These are phyloP conservation scores for Tinamus guttatus DNA, from an alignment of 2,113 vertebrate genomes.

Conservation along the genomic window DNA sequence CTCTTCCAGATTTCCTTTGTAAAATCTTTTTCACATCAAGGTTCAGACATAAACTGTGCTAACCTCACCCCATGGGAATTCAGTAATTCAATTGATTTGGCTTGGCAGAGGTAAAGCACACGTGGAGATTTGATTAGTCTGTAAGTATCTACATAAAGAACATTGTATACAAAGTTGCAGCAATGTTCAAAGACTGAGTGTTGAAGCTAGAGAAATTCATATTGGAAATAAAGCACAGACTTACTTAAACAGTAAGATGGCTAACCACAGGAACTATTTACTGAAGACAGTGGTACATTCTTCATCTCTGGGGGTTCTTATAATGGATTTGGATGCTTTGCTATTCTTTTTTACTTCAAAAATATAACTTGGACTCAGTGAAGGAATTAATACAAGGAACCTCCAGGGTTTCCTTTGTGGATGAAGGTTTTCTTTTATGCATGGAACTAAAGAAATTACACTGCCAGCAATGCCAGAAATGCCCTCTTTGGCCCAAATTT, in stretches of 20 bases:
- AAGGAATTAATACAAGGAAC: constrained; percentile 11
- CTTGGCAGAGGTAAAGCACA: not conserved
- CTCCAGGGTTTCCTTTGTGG: not conserved
- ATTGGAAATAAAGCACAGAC: not conserved
- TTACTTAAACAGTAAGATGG: not conserved
- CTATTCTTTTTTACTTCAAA: not conserved
- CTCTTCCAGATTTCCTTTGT: not conserved
- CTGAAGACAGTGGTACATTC: not conserved
- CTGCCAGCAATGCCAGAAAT: not conserved
- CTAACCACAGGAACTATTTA: not conserved
- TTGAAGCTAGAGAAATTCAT: constrained; percentile 22
- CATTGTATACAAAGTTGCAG: not conserved
- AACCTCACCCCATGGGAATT: not conserved
- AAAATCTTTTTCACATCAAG: not conserved
- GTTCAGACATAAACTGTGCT: not conserved
- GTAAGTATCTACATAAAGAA: not conserved
- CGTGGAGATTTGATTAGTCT: not conserved
- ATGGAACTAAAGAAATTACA: not conserved
- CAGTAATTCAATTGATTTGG: not conserved
- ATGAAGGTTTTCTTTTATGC: not conserved
- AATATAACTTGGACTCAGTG: not conserved
- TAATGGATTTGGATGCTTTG: not conserved
- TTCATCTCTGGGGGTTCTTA: not conserved
- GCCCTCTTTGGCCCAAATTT: not conserved
- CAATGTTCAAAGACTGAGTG: not conserved